Evolutionary conservation across 2,888 invertebrate genomes (phyloP).

Genomic region (Dryadula phaetusa): DNA sequence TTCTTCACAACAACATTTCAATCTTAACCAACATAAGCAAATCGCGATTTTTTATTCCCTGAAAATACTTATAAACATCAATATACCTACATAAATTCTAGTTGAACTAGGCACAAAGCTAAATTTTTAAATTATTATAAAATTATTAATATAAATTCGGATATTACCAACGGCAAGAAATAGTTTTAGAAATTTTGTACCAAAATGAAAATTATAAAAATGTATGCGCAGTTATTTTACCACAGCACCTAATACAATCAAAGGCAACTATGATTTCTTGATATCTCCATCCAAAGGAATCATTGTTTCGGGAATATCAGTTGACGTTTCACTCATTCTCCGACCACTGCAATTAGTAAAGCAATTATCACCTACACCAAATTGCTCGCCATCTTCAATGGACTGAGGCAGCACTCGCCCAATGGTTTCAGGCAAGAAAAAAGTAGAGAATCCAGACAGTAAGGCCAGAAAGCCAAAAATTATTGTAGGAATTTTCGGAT

Average conservation of each 20-base stretch:
- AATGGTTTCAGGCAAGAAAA: slow-evolving; percentile 92
- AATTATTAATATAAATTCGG: slow-evolving; percentile 2
- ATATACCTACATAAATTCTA: not conserved
- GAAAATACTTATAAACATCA: not conserved
- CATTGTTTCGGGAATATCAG: slow-evolving; percentile 75
- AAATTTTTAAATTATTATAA: not conserved
- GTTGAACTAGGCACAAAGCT: not conserved
- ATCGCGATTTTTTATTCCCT: not conserved
- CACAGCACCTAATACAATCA: not conserved
- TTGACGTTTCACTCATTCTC: slow-evolving; percentile 68
- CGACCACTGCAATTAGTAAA: slow-evolving; percentile 86
- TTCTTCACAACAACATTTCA: slow-evolving; percentile 10
- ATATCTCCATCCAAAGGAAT: slow-evolving; percentile 69
- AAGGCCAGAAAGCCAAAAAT: slow-evolving; percentile 90
- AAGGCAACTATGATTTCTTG: slow-evolving; percentile 59
- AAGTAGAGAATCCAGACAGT: slow-evolving; percentile 88
- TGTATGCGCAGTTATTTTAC: not conserved
- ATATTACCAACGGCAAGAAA: slow-evolving; percentile 13
- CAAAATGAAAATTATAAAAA: not conserved
- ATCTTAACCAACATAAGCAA: not conserved
- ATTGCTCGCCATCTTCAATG: slow-evolving; percentile 92
- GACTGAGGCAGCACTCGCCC: slow-evolving; percentile 93
- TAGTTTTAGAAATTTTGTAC: not conserved
- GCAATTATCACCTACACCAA: slow-evolving; percentile 92
- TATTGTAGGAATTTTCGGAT: slow-evolving; percentile 90